phyloP scores from a whole-genome alignment of 2,888 invertebrate species.

The Bibio marci region DNA sequence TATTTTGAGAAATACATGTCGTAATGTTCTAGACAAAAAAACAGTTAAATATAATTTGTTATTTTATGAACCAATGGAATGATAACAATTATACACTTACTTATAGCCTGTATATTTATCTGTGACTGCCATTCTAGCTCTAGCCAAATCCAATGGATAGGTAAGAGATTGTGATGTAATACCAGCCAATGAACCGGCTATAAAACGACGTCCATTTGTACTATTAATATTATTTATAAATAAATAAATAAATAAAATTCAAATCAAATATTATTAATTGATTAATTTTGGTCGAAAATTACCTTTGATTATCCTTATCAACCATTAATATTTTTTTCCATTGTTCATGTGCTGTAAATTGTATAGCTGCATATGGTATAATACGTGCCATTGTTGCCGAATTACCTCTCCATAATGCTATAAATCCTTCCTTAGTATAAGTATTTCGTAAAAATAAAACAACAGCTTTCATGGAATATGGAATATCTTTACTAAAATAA shows the following conservation, averaged over 20 bases:
- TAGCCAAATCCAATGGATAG: slow-evolving; percentile 90
- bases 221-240: slow-evolving; percentile 13
- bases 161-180: slow-evolving; percentile 87
- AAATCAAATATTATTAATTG: slow-evolving; percentile 1
- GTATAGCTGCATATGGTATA: slow-evolving; percentile 92
- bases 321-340: slow-evolving; percentile 70
- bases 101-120: slow-evolving; percentile 52
- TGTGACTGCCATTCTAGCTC: slow-evolving; percentile 95
- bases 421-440: slow-evolving; percentile 57
- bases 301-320: slow-evolving; percentile 43
- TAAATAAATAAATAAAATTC: no score
- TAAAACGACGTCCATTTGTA: slow-evolving; percentile 33
- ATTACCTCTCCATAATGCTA: slow-evolving; percentile 91
- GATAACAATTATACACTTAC: slow-evolving; percentile 19
- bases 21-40: slow-evolving; percentile 27
- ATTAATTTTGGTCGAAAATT: slow-evolving; percentile 7
- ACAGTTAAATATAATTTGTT: not conserved
- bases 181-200: slow-evolving; percentile 91
- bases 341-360: slow-evolving; percentile 96
- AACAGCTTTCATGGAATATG: slow-evolving; percentile 57
- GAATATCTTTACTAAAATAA: slow-evolving; percentile 35
- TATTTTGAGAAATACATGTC: slow-evolving; percentile 49
- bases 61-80: not conserved
- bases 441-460: slow-evolving; percentile 47
- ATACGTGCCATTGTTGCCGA: slow-evolving; percentile 97